Conservation (phyloP, 37 sponge, comb jelly and placozoan species). For the Agelas oroides region DNA sequence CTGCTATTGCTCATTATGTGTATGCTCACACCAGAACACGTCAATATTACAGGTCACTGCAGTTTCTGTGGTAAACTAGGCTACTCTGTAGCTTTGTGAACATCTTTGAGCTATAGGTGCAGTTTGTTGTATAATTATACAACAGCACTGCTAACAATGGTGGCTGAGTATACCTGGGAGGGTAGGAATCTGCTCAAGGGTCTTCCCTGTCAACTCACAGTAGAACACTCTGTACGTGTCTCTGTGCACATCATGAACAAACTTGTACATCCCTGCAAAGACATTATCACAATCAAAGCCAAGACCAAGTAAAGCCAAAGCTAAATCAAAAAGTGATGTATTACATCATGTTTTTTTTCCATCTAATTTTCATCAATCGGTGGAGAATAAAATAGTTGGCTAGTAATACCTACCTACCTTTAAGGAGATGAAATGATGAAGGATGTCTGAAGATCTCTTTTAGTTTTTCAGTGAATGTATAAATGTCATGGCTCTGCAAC, state of each 20-base stretch:
- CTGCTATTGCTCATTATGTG: too few species aligned
- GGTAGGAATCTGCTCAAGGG: neutral
- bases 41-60: too few species aligned
- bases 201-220: slow-evolving; percentile 25
- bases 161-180: too few species aligned
- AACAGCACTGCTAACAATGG: too few species aligned
- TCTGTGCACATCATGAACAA: slow-evolving; percentile 43
- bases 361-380: too few species aligned
- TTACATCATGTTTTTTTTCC: too few species aligned
- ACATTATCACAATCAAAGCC: neutral
- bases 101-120: too few species aligned
- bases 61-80: too few species aligned
- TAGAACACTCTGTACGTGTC: slow-evolving; percentile 37
- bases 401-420: slow-evolving; percentile 20
- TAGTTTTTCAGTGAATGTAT: slow-evolving; percentile 28
- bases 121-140: too few species aligned
- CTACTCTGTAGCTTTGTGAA: too few species aligned
- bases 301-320: neutral
- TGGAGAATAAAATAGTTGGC: neutral
- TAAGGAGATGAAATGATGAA: slow-evolving; percentile 35
- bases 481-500: slow-evolving; percentile 50
- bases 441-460: slow-evolving; percentile 51
- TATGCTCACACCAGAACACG: too few species aligned
- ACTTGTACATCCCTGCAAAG: slow-evolving; percentile 31
- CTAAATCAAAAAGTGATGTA: too few species aligned